Evolutionary conservation across 2,113 vertebrate species (phyloP), one percentile per base, ranked within the genome.

Genomic region (Syngnathus typhle): DNA sequence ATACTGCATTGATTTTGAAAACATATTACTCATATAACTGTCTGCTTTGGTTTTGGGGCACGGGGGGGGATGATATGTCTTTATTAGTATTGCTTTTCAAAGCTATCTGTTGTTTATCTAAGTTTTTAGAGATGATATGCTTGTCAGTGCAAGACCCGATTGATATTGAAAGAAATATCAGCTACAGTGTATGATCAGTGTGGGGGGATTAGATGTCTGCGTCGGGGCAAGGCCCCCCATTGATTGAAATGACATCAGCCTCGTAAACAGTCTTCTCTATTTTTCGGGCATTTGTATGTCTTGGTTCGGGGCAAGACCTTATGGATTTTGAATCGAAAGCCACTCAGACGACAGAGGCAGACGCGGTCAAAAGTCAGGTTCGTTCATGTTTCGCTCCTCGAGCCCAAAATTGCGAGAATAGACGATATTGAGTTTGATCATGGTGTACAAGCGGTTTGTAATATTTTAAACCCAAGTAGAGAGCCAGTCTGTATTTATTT

Each of bases 211-310:
- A 7, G 55, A 60, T 60, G 19, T 38, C 37, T 21, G 41, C 59
- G 9, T 13, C 23, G 12, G 38, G n/a, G 39, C 39, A 62, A 44
- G 41, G 27, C 23, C 21, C 60, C 60, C 39, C 21, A 62, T 62
- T 62, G 60, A 62, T 62, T 62, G 39, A 23, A 23, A 62, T 43
- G 12, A 43, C 41, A 43, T 62, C 19, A n/a, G 55, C 27, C 27
- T 54, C 23, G 52, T 23, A 56, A 56, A 56, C 27, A 36, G 13
- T 56, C 55, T 56, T 56, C 11, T 55, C 54, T 13, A 32, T 55
- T 55, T 56, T 56, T 56, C 55, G 36, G 55, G 55, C 23, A 36
- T 56, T 56, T 56, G 55, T 56, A 36, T 36, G 27, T 56, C 55
- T 43, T 41, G 11, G 39, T 41, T 21, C 0, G 9, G 60, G 60